These are phyloP conservation scores for Clunio marinus DNA, from an alignment of 2,888 invertebrate species.

Conservation along the genomic window DNA sequence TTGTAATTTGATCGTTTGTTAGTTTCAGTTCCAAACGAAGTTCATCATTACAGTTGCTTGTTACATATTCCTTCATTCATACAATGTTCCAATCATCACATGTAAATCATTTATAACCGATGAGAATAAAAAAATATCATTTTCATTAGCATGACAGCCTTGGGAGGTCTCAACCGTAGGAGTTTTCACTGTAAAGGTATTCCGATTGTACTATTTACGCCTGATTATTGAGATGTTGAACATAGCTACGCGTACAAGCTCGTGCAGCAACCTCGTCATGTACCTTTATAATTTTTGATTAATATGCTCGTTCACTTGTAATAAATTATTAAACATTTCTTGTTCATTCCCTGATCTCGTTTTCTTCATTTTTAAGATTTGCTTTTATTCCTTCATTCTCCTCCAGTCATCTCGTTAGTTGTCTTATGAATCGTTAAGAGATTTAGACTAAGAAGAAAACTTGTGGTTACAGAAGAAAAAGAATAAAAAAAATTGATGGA, in stretches of 20 bases:
- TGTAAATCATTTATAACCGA: neutral
- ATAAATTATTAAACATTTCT: conserved; percentile 2
- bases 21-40: too few species aligned
- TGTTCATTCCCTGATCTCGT: neutral
- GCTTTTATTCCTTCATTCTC: neutral
- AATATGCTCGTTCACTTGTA: conserved; percentile 15
- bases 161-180: conserved; percentile 26
- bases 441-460: neutral
- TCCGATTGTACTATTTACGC: conserved; percentile 4
- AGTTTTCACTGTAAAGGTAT: conserved; percentile 2
- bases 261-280: neutral
- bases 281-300: conserved; percentile 5
- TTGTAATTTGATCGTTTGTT: neutral
- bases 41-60: too few species aligned
- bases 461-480: neutral
- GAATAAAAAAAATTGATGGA: conserved; percentile 16
- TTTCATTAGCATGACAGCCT: conserved; percentile 11
- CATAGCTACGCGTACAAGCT: neutral
- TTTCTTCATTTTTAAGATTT: neutral
- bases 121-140: conserved; percentile 31
- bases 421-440: conserved; percentile 15
- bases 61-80: too few species aligned
- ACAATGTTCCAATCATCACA: neutral
- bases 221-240: conserved; percentile 33
- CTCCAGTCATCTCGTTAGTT: conserved; percentile 1